Percentiles rank a stretch among this genome's conserved stretches.
These are phyloP conservation scores for Parnassius mnemosyne DNA, from an alignment of 2,888 invertebrate genomes.

Conservation along the genomic window DNA sequence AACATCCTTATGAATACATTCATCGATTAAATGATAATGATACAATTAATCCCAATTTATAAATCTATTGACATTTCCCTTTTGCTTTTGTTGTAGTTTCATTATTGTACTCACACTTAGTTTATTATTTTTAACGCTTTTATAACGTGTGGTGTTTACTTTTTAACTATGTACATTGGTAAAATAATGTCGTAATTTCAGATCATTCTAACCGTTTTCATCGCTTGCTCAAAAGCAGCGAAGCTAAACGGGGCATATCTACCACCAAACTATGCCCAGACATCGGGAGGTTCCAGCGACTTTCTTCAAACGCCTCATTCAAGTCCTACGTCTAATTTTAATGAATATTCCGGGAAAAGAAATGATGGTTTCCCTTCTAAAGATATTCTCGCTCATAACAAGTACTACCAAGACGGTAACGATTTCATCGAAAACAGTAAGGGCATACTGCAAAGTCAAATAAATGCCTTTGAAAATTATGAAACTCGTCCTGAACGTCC, in stretches of 20 bases:
- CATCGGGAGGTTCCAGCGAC: slow-evolving; percentile 54
- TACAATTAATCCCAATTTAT: too few species aligned
- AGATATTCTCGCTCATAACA: slow-evolving; percentile 25
- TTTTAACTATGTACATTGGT: not conserved
- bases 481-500: slow-evolving; percentile 53
- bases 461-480: slow-evolving; percentile 32
- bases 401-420: slow-evolving; percentile 35
- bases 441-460: slow-evolving; percentile 32
- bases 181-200: slow-evolving; percentile 32
- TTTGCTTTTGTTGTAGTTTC: too few species aligned
- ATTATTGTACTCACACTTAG: too few species aligned
- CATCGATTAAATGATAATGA: too few species aligned
- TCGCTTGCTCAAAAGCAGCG: slow-evolving; percentile 48
- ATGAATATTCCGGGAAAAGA: slow-evolving; percentile 23
- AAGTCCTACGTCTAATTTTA: slow-evolving; percentile 17
- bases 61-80: too few species aligned
- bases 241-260: slow-evolving; percentile 67
- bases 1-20: too few species aligned
- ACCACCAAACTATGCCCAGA: slow-evolving; percentile 54
- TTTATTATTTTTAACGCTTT: too few species aligned
- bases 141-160: not conserved
- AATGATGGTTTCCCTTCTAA: slow-evolving; percentile 15
- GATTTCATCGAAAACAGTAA: slow-evolving; percentile 31
- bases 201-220: slow-evolving; percentile 55
- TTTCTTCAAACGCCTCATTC: slow-evolving; percentile 52